These are phyloP conservation scores for Lota lota DNA, from an alignment of 2,113 vertebrate genomes.

Conservation along the genomic window DNA sequence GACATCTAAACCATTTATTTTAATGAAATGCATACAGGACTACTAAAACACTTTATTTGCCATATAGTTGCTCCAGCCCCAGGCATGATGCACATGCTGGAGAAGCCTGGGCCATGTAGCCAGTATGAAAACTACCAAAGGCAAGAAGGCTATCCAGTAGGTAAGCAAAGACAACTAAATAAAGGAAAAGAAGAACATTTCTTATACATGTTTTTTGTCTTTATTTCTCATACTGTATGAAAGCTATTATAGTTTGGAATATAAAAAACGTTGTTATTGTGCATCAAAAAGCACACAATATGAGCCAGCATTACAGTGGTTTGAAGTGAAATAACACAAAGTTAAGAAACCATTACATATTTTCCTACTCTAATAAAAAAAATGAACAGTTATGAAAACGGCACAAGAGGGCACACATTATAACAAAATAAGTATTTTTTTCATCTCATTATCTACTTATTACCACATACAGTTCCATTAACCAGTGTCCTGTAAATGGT, in stretches of 20 bases:
- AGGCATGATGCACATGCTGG: slow-evolving; percentile 76
- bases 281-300: slow-evolving; percentile 67
- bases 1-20: slow-evolving; percentile 5
- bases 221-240: background rate
- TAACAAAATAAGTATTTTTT: background rate
- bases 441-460: background rate
- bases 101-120: slow-evolving; percentile 74
- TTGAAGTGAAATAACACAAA: background rate
- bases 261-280: slow-evolving; percentile 4
- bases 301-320: slow-evolving; percentile 12
- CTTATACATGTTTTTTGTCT: background rate
- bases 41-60: slow-evolving; percentile 51
- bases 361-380: background rate
- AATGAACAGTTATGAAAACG: background rate
- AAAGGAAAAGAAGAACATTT: slow-evolving; percentile 13
- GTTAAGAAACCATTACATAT: background rate
- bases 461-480: too few species aligned
- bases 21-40: slow-evolving; percentile 54
- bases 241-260: slow-evolving; percentile 34
- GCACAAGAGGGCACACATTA: background rate
- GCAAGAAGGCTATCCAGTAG: slow-evolving; percentile 76
- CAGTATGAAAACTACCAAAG: slow-evolving; percentile 78
- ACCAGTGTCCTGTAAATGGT: background rate
- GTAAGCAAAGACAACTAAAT: slow-evolving; percentile 59
- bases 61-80: slow-evolving; percentile 71